Base-by-base conservation (phyloP, 2,797 vertebrate genomes). In the Paedocypris micromegethes region DNA sequence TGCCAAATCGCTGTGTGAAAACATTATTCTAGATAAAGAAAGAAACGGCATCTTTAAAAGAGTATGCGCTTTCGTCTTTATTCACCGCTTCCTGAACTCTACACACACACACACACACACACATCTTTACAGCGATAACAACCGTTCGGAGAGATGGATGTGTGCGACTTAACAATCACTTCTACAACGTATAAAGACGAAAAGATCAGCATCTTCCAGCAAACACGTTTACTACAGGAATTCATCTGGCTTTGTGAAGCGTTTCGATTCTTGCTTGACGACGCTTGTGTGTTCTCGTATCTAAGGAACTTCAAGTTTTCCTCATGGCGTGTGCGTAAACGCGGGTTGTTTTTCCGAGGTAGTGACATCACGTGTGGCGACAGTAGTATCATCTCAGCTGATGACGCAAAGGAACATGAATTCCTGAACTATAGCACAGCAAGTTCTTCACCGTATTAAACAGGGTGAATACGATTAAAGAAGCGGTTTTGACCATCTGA, bases 281-380 rank as follows among this genome's bases (percentile, higher is more conserved):
- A 72, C 53, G 40, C 46, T 58, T 5, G 59, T 59, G 23, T 23
- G 23, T 23, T 23, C 23, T 23, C 23, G 23, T 5, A 4, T 59
- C 5, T 53, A 44, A 53, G n/a, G 67, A 45, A 48, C 66, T 75
- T 75, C 62, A 70, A 67, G 72, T 72, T 48, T 82, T 70, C 43
- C 68, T 64, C 68, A 81, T 76, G 72, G 66, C 56, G 68, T 67
- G 74, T 74, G 54, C 40, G 72, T 68, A 68, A 75, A 49, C 73
- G 71, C 64, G 80, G 69, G 71, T 82, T 78, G 71, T 82, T 63
- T 72, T 66, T 70, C 67, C 76, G 82, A 89, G 87, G 87, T 86
- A 88, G 71, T 58, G 66, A 70, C 76, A 63, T 76, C 74, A 74
- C 75, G 69, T 68, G 78, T 66, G 74, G 73, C 66, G 81, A 81